Base-by-base conservation (phyloP, 37 sponge, comb jelly and placozoan genomes). In the Chondrilla cf. caribensis region DNA sequence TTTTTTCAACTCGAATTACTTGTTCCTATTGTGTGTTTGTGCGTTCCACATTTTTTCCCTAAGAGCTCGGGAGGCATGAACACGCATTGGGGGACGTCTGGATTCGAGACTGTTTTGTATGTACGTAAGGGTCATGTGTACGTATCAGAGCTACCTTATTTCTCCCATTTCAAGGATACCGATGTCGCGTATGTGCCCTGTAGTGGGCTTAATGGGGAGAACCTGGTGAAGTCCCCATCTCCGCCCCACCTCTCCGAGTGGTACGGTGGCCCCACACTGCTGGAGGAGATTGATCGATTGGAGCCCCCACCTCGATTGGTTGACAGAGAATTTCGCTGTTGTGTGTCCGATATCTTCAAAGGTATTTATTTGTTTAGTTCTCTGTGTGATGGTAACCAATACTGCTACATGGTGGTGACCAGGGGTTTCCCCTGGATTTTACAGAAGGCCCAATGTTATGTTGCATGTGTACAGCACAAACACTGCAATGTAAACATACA, bases 141-240 rank as follows among this genome's bases (percentile, higher is more conserved):
- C n/a, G n/a, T n/a, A n/a, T n/a, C n/a, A n/a, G n/a, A n/a, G n/a
- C n/a, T n/a, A n/a, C n/a, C n/a, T n/a, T n/a, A n/a, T n/a, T n/a
- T n/a, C n/a, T 38, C 28, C 21, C 39, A 19, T 59, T 67, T 75
- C 2, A 38, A 95, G 96, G 96, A 95, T 19, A 22, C 71, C 44
- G 95, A 97, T 80, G 76, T 94, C 19, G 71, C 43, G 38, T 97
- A 90, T 79, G 84, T 99, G 18, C 99, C 99, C 0, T 94, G 95
- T 80, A 93, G 94, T 83, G 99, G 99, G 4, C 38, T 96, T 31
- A 88, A 87, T 54, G 99, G 99, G 7, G 96, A 89, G 28, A 99
- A 99, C 76, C 84, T 99, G 26, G 25, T 80, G 4, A 43, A 82
- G 31, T 37, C 47, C 0, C 55, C 85, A 14, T 41, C 83, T 17